A percentile compares a stretch with the other conserved stretches of the same genome.
phyloP scores from a whole-genome alignment of 2,888 invertebrate species.

The Cataglyphis livida region DNA sequence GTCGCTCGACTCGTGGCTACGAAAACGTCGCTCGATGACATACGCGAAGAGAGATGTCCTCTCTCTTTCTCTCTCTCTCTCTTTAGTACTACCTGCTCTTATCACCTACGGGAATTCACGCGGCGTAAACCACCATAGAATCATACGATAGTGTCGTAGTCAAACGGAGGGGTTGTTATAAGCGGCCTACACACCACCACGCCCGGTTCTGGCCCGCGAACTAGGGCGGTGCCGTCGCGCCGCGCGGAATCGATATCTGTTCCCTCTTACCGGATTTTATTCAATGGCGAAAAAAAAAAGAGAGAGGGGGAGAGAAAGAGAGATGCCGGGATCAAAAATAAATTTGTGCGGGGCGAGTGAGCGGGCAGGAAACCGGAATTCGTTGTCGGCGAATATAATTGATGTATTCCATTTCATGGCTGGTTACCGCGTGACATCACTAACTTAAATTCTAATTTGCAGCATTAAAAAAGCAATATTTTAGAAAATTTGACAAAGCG shows the following conservation, averaged over 20 bases:
- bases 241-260: slow-evolving; percentile 78
- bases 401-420: slow-evolving; percentile 22
- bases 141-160: slow-evolving; percentile 66
- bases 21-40: background rate
- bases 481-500: background rate
- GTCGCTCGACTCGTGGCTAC: background rate
- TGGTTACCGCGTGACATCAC: background rate
- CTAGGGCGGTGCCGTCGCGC: slow-evolving; percentile 78
- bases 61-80: slow-evolving; percentile 10
- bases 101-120: slow-evolving; percentile 63
- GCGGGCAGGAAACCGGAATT: background rate
- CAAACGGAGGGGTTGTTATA: slow-evolving; percentile 72
- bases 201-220: slow-evolving; percentile 72
- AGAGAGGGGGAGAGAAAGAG: background rate
- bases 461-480: background rate
- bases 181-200: slow-evolving; percentile 72
- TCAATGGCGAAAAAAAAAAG: slow-evolving; percentile 56
- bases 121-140: slow-evolving; percentile 72
- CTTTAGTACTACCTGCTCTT: background rate
- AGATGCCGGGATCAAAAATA: slow-evolving; percentile 21
- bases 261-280: slow-evolving; percentile 79
- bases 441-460: slow-evolving; percentile 17
- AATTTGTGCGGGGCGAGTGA: background rate
- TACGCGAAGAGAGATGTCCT: background rate
- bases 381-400: slow-evolving; percentile 26